phyloP scores from a whole-genome alignment of 2,888 invertebrate genomes.

The Drosophila rubida region DNA sequence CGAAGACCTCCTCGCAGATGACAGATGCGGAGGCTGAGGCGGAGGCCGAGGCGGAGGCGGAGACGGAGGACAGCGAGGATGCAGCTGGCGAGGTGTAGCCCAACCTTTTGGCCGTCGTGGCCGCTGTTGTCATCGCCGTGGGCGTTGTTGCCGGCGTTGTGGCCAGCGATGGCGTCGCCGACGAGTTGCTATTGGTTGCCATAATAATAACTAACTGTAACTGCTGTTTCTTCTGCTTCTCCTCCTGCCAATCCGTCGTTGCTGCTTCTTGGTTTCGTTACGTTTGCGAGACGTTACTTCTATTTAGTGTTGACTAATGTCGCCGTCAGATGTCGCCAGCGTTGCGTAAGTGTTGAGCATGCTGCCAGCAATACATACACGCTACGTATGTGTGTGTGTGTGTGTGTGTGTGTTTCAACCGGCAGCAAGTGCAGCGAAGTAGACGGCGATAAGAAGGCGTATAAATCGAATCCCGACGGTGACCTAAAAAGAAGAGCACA shows the following conservation, averaged over 20 bases:
- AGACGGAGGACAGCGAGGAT: neutral
- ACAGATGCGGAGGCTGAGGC: constrained; percentile 82
- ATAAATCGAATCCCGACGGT: constrained; percentile 52
- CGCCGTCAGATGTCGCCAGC: constrained; percentile 50
- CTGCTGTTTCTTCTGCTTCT: neutral
- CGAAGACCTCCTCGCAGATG: constrained; percentile 93
- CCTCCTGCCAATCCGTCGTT: neutral
- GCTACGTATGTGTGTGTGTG: constrained; percentile 1
- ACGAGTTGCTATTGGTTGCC: constrained; percentile 49
- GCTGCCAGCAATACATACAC: constrained; percentile 17
- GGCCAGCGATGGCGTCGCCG: constrained; percentile 61
- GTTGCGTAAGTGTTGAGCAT: constrained; percentile 52
- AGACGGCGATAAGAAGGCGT: constrained; percentile 36
- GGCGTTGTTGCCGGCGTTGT: constrained; percentile 62
- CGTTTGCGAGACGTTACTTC: neutral
- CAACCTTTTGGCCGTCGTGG: constrained; percentile 60
- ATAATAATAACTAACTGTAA: constrained; percentile 11
- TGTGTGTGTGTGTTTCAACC: constrained; percentile 20
- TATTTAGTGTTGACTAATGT: constrained; percentile 19
- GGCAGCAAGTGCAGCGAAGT: constrained; percentile 29
- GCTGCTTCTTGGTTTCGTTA: neutral
- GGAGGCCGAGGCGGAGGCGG: constrained; percentile 24
- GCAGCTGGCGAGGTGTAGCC: constrained; percentile 69
- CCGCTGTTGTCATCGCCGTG: constrained; percentile 53
- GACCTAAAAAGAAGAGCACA: constrained; percentile 50